Percentiles rank a stretch among this genome's conserved stretches.
phyloP scores from a whole-genome alignment of 2,888 invertebrate genomes.

The Ichneumoninae sp. region DNA sequence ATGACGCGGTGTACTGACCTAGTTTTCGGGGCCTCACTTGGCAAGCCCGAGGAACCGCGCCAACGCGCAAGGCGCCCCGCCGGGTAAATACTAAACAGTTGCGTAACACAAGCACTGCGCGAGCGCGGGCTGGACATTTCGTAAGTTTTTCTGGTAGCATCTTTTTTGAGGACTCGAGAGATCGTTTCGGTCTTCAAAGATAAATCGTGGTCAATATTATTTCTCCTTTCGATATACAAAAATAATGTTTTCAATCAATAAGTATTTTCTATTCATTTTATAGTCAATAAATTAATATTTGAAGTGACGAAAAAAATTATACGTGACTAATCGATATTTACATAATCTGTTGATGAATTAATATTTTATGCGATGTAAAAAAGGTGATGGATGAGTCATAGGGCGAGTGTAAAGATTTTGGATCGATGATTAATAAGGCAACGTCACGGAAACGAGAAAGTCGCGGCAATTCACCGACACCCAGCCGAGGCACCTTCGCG shows the following conservation, averaged over 20 bases:
- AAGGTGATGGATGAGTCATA: not conserved
- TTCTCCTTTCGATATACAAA: not conserved
- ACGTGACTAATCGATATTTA: not conserved
- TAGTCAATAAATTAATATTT: not conserved
- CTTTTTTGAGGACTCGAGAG: constrained; percentile 8
- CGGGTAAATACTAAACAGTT: constrained; percentile 51
- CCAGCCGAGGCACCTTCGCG: constrained; percentile 48
- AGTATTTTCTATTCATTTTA: not conserved
- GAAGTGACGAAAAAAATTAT: not conserved
- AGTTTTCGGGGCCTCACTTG: constrained; percentile 49
- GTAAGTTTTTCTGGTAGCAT: constrained; percentile 25
- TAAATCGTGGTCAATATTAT: not conserved
- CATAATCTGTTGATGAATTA: no score
- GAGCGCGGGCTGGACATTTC: constrained; percentile 24
- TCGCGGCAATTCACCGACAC: constrained; percentile 39
- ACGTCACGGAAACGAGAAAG: constrained; percentile 41
- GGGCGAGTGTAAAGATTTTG: constrained; percentile 11
- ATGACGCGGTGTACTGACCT: constrained; percentile 50
- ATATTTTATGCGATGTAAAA: not conserved
- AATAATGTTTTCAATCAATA: not conserved
- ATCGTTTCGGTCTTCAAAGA: not conserved
- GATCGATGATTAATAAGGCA: constrained; percentile 51
- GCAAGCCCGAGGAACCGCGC: constrained; percentile 23
- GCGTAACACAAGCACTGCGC: constrained; percentile 18
- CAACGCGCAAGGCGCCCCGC: constrained; percentile 36